phyloP scores from a whole-genome alignment of 1,140 invertebrate genomes.

The Atta texana region DNA sequence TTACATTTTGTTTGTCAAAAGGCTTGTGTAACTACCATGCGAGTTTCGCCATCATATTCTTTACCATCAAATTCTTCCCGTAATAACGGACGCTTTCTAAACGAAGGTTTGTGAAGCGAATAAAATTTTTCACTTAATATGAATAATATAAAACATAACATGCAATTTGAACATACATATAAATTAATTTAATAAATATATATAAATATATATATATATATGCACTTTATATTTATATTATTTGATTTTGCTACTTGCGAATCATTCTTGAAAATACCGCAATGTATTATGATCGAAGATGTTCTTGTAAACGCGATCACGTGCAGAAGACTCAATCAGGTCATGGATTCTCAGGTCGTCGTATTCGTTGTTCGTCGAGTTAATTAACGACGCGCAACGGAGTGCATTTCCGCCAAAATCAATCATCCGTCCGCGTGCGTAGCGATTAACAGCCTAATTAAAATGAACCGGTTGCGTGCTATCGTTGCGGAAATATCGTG shows the following conservation, averaged over 20 bases:
- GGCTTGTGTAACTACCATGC: not conserved
- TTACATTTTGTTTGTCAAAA: slow-evolving; percentile 46
- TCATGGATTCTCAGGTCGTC: not conserved
- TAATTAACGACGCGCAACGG: slow-evolving; percentile 47
- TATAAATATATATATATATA: too few relatives aligned
- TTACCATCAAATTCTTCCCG: slow-evolving; percentile 47
- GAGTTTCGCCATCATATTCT: too few relatives aligned
- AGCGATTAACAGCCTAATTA: slow-evolving; percentile 67
- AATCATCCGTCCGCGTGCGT: slow-evolving; percentile 42
- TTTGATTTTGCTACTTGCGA: not conserved
- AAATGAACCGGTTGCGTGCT: slow-evolving; percentile 61
- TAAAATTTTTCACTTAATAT: not conserved
- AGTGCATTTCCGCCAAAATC: slow-evolving; percentile 48
- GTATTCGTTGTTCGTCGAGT: slow-evolving; percentile 23
- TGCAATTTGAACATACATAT: not conserved
- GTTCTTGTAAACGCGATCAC: not conserved
- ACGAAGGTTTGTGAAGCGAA: not conserved
- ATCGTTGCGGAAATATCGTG: slow-evolving; percentile 48
- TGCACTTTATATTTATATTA: not conserved
- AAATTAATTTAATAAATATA: not conserved
- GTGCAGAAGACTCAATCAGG: slow-evolving; percentile 25
- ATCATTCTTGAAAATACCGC: not conserved
- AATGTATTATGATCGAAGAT: not conserved
- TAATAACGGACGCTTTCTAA: slow-evolving; percentile 10
- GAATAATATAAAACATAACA: not conserved